Evolutionary conservation across 2,113 vertebrate genomes (phyloP).

Genomic region (Recurvirostra avosetta): DNA sequence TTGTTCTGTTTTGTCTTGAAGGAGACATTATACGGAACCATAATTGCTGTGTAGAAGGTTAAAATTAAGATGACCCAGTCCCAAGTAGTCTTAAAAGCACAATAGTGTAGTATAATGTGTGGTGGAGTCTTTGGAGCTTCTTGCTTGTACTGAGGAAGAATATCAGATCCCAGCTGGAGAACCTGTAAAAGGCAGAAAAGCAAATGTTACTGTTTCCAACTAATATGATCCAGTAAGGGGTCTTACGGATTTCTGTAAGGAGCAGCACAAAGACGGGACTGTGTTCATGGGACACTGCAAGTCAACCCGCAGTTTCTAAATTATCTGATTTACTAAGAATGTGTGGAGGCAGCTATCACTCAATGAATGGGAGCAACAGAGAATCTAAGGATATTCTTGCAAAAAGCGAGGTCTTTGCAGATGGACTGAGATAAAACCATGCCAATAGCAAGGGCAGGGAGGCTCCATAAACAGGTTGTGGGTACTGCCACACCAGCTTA

Average conservation of each 20-base stretch:
- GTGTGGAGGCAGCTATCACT: background rate
- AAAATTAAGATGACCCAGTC: conserved; percentile 98
- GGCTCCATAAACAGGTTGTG: background rate
- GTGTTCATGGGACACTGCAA: background rate
- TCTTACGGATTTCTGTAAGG: background rate
- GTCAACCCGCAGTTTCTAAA: background rate
- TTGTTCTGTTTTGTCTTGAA: conserved; percentile 99
- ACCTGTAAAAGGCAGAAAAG: conserved; percentile 76
- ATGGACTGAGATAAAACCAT: background rate
- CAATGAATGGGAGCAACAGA: background rate
- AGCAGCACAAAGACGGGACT: background rate
- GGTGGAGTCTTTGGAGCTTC: conserved; percentile 97
- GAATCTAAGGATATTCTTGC: background rate
- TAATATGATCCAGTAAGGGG: background rate
- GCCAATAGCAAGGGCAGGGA: background rate
- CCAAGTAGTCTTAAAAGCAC: conserved; percentile 98
- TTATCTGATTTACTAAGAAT: background rate
- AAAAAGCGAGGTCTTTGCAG: background rate
- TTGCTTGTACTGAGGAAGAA: conserved; percentile 97
- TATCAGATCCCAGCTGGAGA: conserved; percentile 94
- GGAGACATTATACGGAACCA: conserved; percentile 97
- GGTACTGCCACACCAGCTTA: background rate
- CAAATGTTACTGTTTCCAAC: background rate
- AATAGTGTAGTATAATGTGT: conserved; percentile 97
- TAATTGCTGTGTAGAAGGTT: conserved; percentile 98